These are phyloP conservation scores for Axis porcinus DNA, from an alignment of 2,113 vertebrate species.

Conservation along the genomic window DNA sequence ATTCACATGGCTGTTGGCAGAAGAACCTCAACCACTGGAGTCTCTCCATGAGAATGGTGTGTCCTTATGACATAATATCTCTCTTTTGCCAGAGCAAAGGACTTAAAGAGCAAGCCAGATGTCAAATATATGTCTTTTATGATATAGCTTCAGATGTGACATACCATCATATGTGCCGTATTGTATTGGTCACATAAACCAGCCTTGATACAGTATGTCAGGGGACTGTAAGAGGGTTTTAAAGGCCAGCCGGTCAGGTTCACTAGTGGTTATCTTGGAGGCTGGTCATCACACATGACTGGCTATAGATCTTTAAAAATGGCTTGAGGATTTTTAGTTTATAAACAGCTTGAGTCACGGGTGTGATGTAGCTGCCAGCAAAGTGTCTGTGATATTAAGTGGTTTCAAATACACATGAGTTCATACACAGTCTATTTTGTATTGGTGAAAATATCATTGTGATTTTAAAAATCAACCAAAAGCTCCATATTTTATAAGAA, in stretches of 20 bases:
- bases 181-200: neutral
- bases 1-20: neutral
- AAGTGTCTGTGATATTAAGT: neutral
- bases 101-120: neutral
- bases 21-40: neutral
- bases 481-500: neutral
- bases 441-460: neutral
- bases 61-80: neutral
- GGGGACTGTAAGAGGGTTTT: neutral
- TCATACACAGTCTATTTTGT: neutral
- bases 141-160: neutral
- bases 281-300: neutral
- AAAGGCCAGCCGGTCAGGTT: neutral
- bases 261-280: neutral
- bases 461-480: neutral
- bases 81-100: neutral
- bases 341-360: neutral
- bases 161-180: neutral
- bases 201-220: neutral
- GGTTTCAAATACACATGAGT: neutral
- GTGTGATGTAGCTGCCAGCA: neutral
- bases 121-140: neutral
- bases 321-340: neutral
- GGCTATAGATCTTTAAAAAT: neutral
- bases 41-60: neutral